Base-by-base conservation (phyloP, 1,140 invertebrate genomes). In the Drosophila jambulina region DNA sequence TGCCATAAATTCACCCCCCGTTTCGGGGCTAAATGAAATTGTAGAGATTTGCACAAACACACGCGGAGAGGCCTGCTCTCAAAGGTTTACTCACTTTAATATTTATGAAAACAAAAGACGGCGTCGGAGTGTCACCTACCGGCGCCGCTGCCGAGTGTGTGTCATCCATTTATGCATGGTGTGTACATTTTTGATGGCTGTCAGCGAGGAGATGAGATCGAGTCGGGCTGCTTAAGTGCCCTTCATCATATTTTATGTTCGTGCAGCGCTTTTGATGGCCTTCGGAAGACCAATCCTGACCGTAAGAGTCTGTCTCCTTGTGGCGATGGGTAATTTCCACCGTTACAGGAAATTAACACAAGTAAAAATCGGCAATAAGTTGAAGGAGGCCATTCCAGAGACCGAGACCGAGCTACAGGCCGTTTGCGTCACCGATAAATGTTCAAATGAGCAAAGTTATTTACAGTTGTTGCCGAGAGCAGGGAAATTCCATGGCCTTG, bases 341-440 rank as follows among this genome's bases (percentile, higher is more conserved):
- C 65, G 59, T 82, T 74, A 72, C 78, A 70, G 85, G 78, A 88
- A 90, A 88, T 88, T 88, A 88, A 88, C 86, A 85, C 75, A 65
- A 88, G 81, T 88, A 90, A 85, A 88, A 88, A 91, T 90, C 49
- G 74, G 80, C 80, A 78, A 84, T 78, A 88, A 77, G 64, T 69
- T 42, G 25, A 32, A 65, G 61, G 29, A 40, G 78, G 45, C 49
- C 74, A 51, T 51, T 51, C n/a, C 49, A 51, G 49, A 32, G 32
- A 12, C 46, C 27, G 51, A 76, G 69, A 79, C 75, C 51, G 53
- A 70, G 69, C 65, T 84, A 90, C 80, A 88, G 76, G 84, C 81
- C 84, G 67, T 88, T 91, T 88, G 83, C 81, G 86, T 88, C 86
- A 85, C 85, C 85, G 85, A 88, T 88, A 88, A 88, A 88, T 88